These are phyloP conservation scores for Menura novaehollandiae DNA, from an alignment of 2,113 vertebrate species.

Conservation along the genomic window DNA sequence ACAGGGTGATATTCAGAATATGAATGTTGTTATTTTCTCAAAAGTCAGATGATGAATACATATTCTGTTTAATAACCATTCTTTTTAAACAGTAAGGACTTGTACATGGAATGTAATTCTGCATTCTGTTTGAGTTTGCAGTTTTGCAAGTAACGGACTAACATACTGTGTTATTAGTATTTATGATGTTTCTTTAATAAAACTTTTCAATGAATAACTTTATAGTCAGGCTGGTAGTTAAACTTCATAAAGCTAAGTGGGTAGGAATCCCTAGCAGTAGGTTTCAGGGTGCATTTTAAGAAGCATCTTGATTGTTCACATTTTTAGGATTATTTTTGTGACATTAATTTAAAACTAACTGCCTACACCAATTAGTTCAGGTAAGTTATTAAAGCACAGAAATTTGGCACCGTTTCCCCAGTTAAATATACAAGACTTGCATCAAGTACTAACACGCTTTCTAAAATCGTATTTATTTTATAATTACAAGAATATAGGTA, in stretches of 20 bases:
- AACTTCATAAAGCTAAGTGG: constrained; percentile 40
- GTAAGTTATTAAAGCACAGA: constrained; percentile 26
- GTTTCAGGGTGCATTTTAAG: constrained; percentile 48
- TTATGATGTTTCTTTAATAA: constrained; percentile 45
- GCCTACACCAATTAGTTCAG: constrained; percentile 34
- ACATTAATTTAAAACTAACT: constrained; percentile 36
- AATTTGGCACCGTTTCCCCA: background rate
- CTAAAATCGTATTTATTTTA: background rate
- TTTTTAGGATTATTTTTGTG: constrained; percentile 49
- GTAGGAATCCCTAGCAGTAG: constrained; percentile 12
- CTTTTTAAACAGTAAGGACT: background rate
- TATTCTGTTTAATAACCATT: background rate
- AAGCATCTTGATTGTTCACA: background rate
- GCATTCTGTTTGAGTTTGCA: constrained; percentile 14
- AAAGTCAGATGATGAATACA: background rate
- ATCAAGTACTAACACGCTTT: background rate
- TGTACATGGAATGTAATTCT: background rate
- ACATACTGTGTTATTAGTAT: constrained; percentile 8
- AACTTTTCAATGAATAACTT: constrained; percentile 44
- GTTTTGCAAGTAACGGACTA: constrained; percentile 9
- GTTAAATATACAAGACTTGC: background rate
- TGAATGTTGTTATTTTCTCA: background rate
- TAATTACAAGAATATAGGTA: background rate
- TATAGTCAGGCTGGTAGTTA: constrained; percentile 28
- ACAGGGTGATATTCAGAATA: background rate